These are phyloP conservation scores for Eupithecia pulchellata DNA, from an alignment of 2,888 invertebrate species.

Conservation along the genomic window DNA sequence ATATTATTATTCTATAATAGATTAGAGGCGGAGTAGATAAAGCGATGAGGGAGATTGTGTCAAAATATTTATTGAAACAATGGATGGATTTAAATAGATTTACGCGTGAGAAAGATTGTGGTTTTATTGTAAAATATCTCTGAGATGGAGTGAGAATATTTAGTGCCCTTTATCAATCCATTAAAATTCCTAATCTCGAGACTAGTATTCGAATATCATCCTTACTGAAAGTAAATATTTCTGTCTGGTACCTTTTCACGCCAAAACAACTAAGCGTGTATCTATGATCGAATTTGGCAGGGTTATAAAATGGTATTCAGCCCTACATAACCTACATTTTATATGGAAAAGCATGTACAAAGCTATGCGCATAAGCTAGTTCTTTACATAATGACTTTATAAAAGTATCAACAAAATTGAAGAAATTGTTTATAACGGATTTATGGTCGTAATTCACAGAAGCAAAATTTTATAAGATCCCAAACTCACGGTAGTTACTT, in stretches of 20 bases:
- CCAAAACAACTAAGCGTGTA: background rate
- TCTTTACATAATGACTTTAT: background rate
- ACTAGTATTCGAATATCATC: no score
- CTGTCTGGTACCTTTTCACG: background rate
- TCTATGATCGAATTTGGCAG: background rate
- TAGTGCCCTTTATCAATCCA: background rate
- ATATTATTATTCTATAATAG: conserved; percentile 57
- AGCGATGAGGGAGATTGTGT: conserved; percentile 52
- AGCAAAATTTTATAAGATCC: background rate
- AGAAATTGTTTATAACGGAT: background rate
- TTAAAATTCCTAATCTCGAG: background rate
- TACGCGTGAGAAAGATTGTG: conserved; percentile 17
- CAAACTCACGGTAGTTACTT: no score
- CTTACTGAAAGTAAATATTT: background rate
- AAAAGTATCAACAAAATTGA: background rate
- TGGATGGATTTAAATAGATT: conserved; percentile 52
- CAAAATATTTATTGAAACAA: conserved; percentile 69
- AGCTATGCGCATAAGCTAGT: background rate
- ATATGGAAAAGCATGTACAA: background rate
- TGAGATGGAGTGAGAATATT: background rate
- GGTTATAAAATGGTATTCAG: background rate
- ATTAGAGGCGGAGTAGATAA: conserved; percentile 53
- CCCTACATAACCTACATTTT: no score
- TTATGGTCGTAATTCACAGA: background rate
- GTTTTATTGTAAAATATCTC: background rate